These are phyloP conservation scores for Morpho achilles DNA, from an alignment of 2,888 invertebrate species.

Conservation along the genomic window DNA sequence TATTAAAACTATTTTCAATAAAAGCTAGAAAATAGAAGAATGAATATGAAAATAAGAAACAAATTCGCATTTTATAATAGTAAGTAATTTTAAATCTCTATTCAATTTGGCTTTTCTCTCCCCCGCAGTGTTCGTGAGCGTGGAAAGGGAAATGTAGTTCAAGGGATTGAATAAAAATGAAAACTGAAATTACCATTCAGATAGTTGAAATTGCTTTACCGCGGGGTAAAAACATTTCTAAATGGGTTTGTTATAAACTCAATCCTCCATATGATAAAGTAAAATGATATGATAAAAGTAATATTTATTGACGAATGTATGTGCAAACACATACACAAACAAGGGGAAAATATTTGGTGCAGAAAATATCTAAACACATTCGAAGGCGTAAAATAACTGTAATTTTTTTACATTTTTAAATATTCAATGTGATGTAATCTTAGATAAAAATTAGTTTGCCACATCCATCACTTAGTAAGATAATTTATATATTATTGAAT, in stretches of 20 bases:
- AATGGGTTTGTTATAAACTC: neutral
- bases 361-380: too few species aligned
- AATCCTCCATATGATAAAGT: neutral
- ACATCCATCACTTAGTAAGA: too few species aligned
- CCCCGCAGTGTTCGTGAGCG: constrained; percentile 13
- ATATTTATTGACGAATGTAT: too few species aligned
- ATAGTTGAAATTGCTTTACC: constrained; percentile 16
- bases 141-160: constrained; percentile 18
- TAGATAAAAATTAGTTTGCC: too few species aligned
- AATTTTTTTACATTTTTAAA: too few species aligned
- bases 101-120: constrained; percentile 21
- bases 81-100: constrained; percentile 24
- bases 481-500: too few species aligned
- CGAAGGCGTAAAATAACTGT: too few species aligned
- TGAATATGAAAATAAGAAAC: constrained; percentile 17
- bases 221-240: constrained; percentile 10
- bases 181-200: constrained; percentile 23
- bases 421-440: too few species aligned
- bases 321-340: too few species aligned
- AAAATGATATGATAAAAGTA: neutral
- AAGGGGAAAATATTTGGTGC: too few species aligned
- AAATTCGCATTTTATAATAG: constrained; percentile 22
- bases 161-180: constrained; percentile 27
- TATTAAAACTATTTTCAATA: constrained; percentile 14
- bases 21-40: constrained; percentile 1